A percentile compares a stretch with the other conserved stretches of the same genome.
Evolutionary conservation across 2,797 vertebrate genomes (phyloP).

Genomic region (Brachymystax lenok): DNA sequence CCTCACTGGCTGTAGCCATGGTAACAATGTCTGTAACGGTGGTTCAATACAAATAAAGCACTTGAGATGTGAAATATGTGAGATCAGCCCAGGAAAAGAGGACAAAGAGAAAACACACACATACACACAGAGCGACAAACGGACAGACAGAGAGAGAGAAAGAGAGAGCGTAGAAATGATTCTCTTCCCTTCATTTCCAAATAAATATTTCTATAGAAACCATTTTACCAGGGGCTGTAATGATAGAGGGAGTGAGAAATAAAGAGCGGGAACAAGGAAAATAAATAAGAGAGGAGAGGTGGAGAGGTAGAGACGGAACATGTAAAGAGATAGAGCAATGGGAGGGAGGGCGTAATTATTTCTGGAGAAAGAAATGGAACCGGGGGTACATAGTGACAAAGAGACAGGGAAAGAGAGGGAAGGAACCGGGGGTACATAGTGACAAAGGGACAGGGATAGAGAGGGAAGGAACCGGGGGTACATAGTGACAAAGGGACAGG

Average conservation of each 20-base stretch:
- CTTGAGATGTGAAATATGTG: slow-evolving; percentile 65
- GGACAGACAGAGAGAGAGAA: slow-evolving; percentile 22
- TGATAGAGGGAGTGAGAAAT: slow-evolving; percentile 31
- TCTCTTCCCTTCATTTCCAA: slow-evolving; percentile 56
- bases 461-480: too few relatives aligned
- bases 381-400: too few relatives aligned
- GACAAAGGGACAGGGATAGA: too few relatives aligned
- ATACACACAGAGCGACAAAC: background rate
- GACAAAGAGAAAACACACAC: slow-evolving; percentile 8
- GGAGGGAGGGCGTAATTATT: slow-evolving; percentile 29
- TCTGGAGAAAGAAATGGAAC: slow-evolving; percentile 32
- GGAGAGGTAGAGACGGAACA: background rate
- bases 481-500: too few relatives aligned
- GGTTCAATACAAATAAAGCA: slow-evolving; percentile 71
- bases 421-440: too few relatives aligned
- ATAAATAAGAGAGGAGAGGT: background rate
- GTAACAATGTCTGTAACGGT: slow-evolving; percentile 71
- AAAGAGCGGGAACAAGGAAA: slow-evolving; percentile 3
- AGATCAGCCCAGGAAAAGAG: slow-evolving; percentile 35
- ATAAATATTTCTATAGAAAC: slow-evolving; percentile 73
- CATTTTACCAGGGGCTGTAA: slow-evolving; percentile 52
- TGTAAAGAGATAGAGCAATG: too few relatives aligned
- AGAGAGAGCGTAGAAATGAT: slow-evolving; percentile 28
- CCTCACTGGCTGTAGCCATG: slow-evolving; percentile 72
- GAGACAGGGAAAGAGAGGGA: too few relatives aligned